Evolutionary conservation across 1,140 invertebrate genomes (phyloP), one percentile per base, ranked within the genome.

Genomic region (Mactra quadrangularis): DNA sequence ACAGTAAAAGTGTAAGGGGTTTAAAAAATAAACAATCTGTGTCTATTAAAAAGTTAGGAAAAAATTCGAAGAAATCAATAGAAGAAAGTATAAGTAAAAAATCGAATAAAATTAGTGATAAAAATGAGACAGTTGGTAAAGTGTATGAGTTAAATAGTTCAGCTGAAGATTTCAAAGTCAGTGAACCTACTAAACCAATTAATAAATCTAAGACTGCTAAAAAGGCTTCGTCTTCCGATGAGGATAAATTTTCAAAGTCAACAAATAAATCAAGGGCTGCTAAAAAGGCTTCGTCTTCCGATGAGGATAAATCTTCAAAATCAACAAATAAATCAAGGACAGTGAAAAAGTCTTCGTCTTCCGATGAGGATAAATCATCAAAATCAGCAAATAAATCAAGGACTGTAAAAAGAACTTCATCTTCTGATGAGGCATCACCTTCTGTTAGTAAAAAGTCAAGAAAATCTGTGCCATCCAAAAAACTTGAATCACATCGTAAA

Each of bases 381-480:
- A 41, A 41, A 41, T 41, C 38, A 25, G 3, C 1, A 25, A 59
- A 59, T 25, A 59, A 22, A 59, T 59, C 25, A 59, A 59, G 3
- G 31, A 19, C 22, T 45, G 19, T 25, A 17, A 78, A 78, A 35
- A 53, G 76, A 41, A 78, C 66, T 41, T 78, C 76, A 3, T 68
- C 76, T 25, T 64, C 60, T 27, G 62, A 66, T 27, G 76, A 76
- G 7, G 15, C 9, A 25, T 29, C 38, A 41, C 38, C 38, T 41
- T 7, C 6, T 7, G 38, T 41, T 15, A 6, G 6, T 41, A 41
- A 41, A 41, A 41, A 41, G 15, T 41, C 15, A 41, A 6, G 6
- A 41, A 41, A 7, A 41, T 7, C 6, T 41, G 15, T 59, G 1
- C 15, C 31, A 59, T 13, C n/a, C 25, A 29, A 29, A 22, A 6